These are phyloP conservation scores for Augiades crinisus DNA, from an alignment of 2,888 invertebrate genomes.

Conservation along the genomic window DNA sequence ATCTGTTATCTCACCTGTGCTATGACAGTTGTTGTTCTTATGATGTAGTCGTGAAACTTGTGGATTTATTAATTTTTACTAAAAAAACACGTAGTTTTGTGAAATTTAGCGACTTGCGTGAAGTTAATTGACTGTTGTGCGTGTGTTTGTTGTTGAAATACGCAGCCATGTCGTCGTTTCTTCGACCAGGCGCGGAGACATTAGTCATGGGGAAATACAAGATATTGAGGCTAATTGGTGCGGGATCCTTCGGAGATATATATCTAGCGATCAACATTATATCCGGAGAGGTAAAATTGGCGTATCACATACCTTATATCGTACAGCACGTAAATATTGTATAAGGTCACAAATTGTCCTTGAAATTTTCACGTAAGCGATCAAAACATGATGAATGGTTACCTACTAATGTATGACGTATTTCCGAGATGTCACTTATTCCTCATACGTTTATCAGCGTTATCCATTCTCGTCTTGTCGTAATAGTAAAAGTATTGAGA, in stretches of 20 bases:
- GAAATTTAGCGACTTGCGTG: not conserved
- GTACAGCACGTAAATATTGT: not conserved
- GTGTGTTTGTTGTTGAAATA: not conserved
- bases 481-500: no score
- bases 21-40: conserved; percentile 31
- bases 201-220: conserved; percentile 96
- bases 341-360: conserved; percentile 16
- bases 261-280: conserved; percentile 97
- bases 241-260: conserved; percentile 99
- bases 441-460: not conserved
- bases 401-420: conserved; percentile 12
- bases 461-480: no score
- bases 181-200: not conserved
- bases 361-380: conserved; percentile 12
- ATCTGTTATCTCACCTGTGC: conserved; percentile 14
- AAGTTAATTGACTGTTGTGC: not conserved
- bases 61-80: conserved; percentile 2
- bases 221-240: conserved; percentile 97
- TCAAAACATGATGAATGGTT: conserved; percentile 9
- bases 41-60: conserved; percentile 36
- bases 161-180: conserved; percentile 3
- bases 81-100: not conserved
- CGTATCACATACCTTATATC: not conserved
- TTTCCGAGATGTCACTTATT: not conserved
- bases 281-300: conserved; percentile 89